Evolutionary conservation across 2,797 vertebrate species (phyloP), one percentile per base, ranked within the genome.

Genomic region (Vipera ursinii): DNA sequence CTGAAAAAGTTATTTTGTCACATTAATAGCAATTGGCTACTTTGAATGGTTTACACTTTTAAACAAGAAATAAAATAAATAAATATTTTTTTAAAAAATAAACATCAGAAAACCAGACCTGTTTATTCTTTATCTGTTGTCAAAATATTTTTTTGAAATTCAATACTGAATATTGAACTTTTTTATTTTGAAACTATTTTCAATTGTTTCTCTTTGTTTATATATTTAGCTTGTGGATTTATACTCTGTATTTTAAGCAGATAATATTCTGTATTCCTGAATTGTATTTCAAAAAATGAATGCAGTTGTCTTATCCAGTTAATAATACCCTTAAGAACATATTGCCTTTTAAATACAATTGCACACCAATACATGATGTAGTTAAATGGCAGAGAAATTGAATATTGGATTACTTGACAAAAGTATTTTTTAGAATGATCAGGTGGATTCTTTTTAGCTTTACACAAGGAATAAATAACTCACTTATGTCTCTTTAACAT

Each of bases 331-430:
- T 87, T 87, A 26, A 26, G 32, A 56, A 26, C 44, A 13, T 38
- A 59, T 9, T 63, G 3, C 24, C 48, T 55, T 48, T 91, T 61
- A 59, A 63, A 44, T 0, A 7, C 28, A 44, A 55, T 63, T 24
- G 20, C 48, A 88, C 24, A 93, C 61, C 61, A 82, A 85, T 78
- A 53, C 0, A 90, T 90, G 48, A 57, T 20, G 56, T 20, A 26
- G 9, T 91, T 60, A 91, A 44, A 88, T 56, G 26, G 51, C 15
- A 88, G 85, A 87, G 28, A 12, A 90, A 90, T 78, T 44, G 44
- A 93, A 88, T 88, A 91, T 88, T 93, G 17, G 65, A 91, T 88
- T 88, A 65, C 20, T 22, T 44, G 59, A 48, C 56, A 44, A 32
- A 88, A 48, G 38, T 44, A 82, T 8, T 6, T 87, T 59, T 13